phyloP scores from a whole-genome alignment of 1,140 invertebrate genomes.

The Cydia strobilella region DNA sequence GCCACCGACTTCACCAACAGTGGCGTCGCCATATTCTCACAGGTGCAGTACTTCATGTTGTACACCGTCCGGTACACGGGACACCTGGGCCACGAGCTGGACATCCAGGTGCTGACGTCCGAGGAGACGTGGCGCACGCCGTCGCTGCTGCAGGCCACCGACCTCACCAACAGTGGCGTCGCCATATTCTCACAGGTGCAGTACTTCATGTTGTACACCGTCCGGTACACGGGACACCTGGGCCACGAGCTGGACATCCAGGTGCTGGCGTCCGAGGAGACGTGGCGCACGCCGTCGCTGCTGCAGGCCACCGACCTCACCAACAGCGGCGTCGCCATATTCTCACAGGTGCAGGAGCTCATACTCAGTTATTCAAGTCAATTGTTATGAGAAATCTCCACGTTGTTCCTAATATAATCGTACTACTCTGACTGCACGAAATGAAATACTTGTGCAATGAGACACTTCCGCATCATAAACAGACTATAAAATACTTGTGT shows the following conservation, averaged over 20 bases:
- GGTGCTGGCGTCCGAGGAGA: constrained; percentile 89
- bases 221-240: constrained; percentile 81
- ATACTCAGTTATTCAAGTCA: too few species aligned
- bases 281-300: constrained; percentile 91
- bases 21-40: constrained; percentile 90
- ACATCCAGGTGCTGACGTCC: constrained; percentile 87
- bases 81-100: constrained; percentile 83
- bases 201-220: neutral
- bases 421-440: too few species aligned
- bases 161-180: constrained; percentile 83
- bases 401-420: too few species aligned
- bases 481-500: too few species aligned
- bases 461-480: too few species aligned
- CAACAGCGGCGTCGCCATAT: constrained; percentile 86
- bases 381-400: too few species aligned
- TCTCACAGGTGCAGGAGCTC: constrained; percentile 87
- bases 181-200: constrained; percentile 90
- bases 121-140: constrained; percentile 93
- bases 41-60: constrained; percentile 68
- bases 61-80: constrained; percentile 76
- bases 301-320: constrained; percentile 84
- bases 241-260: constrained; percentile 86
- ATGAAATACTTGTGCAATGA: too few species aligned
- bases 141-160: constrained; percentile 86
- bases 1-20: constrained; percentile 83